Base-by-base conservation (phyloP, 92 coral and sea anemone genomes). In the Palythoa grandis region DNA sequence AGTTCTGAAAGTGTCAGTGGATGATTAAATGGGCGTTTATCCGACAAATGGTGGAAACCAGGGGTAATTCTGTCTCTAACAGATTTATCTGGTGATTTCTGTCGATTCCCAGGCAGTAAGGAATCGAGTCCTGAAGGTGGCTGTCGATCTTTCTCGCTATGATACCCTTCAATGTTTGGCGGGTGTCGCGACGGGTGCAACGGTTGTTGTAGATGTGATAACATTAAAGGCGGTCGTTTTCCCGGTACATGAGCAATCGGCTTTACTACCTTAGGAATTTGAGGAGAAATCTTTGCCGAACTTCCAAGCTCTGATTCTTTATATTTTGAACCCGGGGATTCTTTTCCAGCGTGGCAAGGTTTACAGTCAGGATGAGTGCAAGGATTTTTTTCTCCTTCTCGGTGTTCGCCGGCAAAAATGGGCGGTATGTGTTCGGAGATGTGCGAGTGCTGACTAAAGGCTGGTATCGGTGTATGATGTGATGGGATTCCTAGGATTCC, bases 181-280 rank as follows among this genome's bases (percentile, higher is more conserved):
- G 92, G 90, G 38, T 92, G 92, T 47, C 88, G 88, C 20, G 85
- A 80, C 72, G 89, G 82, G 19, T 92, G 95, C 83, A 92, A 83
- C 35, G 74, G 74, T 69, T 92, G 98, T 84, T 94, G 98, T 53
- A 94, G 88, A 67, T 94, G 98, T 11, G 98, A 92, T 72, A 94
- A 78, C 98, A 94, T 94, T 65, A 94, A 82, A 14, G 95, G 94
- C 24, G 98, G 94, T 5, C 98, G 93, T 92, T 90, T 94, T 23
- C 95, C 95, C 60, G 98, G 95, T n/a, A 94, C 98, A 69, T 94
- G 98, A 29, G 98, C 98, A 15, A 94, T 92, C 39, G 98, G 98
- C 76, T 94, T 94, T 17, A 94, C 98, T 11, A 94, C 98, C 79
- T 94, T 94, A 1, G 95, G 92, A 35, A 90, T 90, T 83, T 93